These are phyloP conservation scores for Oryctolagus cuniculus DNA, from an alignment of 2,113 vertebrate species.

Conservation along the genomic window DNA sequence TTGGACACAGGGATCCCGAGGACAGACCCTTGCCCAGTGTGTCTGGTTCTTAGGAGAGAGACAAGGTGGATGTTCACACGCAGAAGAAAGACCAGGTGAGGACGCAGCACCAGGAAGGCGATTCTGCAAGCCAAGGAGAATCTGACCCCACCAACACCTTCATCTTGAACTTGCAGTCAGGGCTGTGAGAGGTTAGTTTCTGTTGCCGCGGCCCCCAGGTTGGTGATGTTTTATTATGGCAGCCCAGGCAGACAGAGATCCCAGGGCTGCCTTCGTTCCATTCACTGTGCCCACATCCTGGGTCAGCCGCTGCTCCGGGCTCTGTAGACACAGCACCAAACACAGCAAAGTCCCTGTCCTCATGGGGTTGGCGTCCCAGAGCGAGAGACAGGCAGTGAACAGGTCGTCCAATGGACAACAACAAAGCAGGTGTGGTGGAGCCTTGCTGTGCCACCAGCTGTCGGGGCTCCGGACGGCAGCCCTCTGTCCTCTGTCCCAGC, in stretches of 20 bases:
- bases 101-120: neutral
- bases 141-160: neutral
- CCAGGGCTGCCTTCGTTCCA: no score
- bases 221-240: neutral
- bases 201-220: no score
- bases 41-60: neutral
- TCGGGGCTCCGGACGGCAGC: neutral
- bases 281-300: neutral
- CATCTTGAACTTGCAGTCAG: no score
- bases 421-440: neutral
- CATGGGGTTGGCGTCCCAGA: neutral
- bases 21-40: neutral
- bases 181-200: no score
- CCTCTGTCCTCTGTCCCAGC: no score
- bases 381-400: neutral
- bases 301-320: neutral
- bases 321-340: neutral
- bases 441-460: no score
- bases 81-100: neutral
- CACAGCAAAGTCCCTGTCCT: neutral
- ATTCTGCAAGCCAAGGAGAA: neutral
- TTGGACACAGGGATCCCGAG: neutral
- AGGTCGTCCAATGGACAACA: neutral
- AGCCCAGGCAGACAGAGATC: neutral
- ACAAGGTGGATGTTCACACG: neutral